phyloP scores from a whole-genome alignment of 2,888 invertebrate species.

The Oligia strigilis region DNA sequence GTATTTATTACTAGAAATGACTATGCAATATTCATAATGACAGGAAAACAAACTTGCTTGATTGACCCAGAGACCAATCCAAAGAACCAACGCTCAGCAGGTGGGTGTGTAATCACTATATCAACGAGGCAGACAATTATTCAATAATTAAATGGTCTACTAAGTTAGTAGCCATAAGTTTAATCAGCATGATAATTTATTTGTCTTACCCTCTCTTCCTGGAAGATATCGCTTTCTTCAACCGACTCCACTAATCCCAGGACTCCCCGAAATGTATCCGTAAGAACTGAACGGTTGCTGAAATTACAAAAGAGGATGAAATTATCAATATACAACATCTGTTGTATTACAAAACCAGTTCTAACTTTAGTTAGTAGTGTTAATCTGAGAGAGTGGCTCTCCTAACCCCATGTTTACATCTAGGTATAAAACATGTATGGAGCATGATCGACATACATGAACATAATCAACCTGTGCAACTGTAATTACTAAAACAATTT shows the following conservation, averaged over 20 bases:
- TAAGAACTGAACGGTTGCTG: slow-evolving; percentile 86
- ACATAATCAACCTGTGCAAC: too few relatives aligned
- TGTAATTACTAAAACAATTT: neutral
- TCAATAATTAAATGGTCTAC: neutral
- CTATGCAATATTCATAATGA: neutral
- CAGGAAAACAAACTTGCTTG: neutral
- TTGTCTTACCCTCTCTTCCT: slow-evolving; percentile 60
- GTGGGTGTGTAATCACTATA: neutral
- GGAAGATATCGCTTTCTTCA: slow-evolving; percentile 63
- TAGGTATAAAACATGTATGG: neutral
- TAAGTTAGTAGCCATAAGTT: neutral
- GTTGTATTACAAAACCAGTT: neutral
- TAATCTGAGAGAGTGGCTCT: neutral
- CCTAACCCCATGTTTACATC: too few relatives aligned
- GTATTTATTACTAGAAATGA: neutral
- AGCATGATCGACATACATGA: too few relatives aligned
- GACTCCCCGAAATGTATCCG: slow-evolving; percentile 89
- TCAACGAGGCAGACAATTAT: neutral
- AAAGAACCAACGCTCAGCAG: neutral
- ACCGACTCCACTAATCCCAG: slow-evolving; percentile 81
- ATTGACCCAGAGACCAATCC: neutral
- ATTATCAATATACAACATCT: neutral
- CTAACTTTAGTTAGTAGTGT: neutral
- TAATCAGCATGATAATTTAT: neutral
- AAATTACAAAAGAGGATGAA: slow-evolving; percentile 60